phyloP scores from a whole-genome alignment of 2,888 invertebrate genomes.

The Phymatocera aterrima region DNA sequence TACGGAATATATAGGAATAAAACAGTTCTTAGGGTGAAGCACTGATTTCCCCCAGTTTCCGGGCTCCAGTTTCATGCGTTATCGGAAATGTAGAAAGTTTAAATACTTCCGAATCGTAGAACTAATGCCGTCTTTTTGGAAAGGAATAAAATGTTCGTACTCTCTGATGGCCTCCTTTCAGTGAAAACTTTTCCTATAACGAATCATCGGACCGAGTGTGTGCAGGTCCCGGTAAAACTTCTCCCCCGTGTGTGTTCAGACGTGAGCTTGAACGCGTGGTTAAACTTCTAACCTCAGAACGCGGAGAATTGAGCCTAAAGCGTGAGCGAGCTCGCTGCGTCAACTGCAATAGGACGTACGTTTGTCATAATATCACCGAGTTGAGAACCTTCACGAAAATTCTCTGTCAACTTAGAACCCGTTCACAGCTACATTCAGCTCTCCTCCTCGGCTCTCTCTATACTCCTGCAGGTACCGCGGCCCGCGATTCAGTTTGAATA shows the following conservation, averaged over 20 bases:
- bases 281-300: slow-evolving; percentile 38
- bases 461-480: too few relatives aligned
- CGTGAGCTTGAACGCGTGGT: slow-evolving; percentile 39
- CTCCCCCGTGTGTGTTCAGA: slow-evolving; percentile 40
- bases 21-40: background rate
- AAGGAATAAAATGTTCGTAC: slow-evolving; percentile 12
- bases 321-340: background rate
- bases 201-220: slow-evolving; percentile 51
- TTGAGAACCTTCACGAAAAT: slow-evolving; percentile 5
- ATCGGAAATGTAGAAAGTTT: slow-evolving; percentile 22
- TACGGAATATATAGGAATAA: too few relatives aligned
- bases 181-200: slow-evolving; percentile 38
- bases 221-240: slow-evolving; percentile 58
- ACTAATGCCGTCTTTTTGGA: slow-evolving; percentile 21
- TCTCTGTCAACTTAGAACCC: background rate
- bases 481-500: background rate
- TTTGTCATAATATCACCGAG: background rate
- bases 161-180: slow-evolving; percentile 32
- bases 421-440: background rate
- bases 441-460: background rate
- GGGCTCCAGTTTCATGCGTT: background rate
- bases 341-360: background rate
- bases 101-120: slow-evolving; percentile 18
- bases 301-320: background rate
- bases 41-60: background rate